A percentile compares a stretch with the other conserved stretches of the same genome.
phyloP scores from a whole-genome alignment of 2,888 invertebrate species.

The Latrodectus elegans region DNA sequence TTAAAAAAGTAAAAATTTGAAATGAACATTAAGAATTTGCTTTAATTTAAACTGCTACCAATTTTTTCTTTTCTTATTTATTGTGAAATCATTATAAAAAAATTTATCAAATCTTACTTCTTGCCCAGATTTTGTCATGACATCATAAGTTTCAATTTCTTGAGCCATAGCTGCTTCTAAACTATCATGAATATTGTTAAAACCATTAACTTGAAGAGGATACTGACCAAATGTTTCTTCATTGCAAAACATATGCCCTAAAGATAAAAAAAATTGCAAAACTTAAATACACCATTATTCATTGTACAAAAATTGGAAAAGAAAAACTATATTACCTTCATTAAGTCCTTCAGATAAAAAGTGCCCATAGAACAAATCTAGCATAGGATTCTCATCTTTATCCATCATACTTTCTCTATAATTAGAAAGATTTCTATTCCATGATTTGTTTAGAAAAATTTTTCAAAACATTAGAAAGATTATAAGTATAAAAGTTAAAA shows the following conservation, averaged over 20 bases:
- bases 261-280: constrained; percentile 1
- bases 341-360: constrained; percentile 75
- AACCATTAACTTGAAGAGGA: constrained; percentile 76
- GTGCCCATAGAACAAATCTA: constrained; percentile 76
- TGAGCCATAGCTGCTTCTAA: constrained; percentile 76
- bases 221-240: constrained; percentile 77
- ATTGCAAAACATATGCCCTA: constrained; percentile 75
- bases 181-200: constrained; percentile 76
- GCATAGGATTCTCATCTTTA: constrained; percentile 75
- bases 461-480: neutral
- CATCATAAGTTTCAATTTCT: constrained; percentile 74
- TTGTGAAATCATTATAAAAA: too few species aligned
- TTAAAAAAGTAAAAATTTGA: too few species aligned
- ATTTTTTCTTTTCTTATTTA: too few species aligned
- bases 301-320: too few species aligned
- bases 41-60: too few species aligned
- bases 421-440: constrained; percentile 4
- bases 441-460: constrained; percentile 1
- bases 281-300: neutral
- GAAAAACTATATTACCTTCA: constrained; percentile 73
- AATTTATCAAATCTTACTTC: constrained; percentile 72
- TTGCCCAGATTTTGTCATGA: constrained; percentile 74
- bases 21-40: too few species aligned
- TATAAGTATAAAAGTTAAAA: neutral
- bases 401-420: constrained; percentile 59